Conservation (phyloP, 2,888 invertebrate genomes). For the Euzetes globulus region DNA sequence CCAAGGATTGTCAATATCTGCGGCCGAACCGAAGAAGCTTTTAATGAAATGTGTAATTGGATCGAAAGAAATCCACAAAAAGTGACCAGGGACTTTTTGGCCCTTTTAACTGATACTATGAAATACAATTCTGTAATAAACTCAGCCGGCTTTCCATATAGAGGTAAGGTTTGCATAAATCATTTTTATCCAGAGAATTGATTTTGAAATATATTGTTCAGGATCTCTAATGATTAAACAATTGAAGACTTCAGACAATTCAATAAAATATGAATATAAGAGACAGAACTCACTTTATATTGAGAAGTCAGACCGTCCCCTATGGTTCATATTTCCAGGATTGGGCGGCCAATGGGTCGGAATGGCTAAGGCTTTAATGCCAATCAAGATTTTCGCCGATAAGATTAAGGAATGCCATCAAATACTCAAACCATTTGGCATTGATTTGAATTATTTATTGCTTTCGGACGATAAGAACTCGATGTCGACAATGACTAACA, state of each 20-base stretch:
- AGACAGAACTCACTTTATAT: not conserved
- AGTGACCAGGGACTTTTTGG: constrained; percentile 60
- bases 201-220: not conserved
- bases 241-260: not conserved
- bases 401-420: not conserved
- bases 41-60: constrained; percentile 56
- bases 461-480: constrained; percentile 14
- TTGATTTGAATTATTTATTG: constrained; percentile 3
- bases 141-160: constrained; percentile 47
- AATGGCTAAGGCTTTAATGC: constrained; percentile 29
- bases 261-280: not conserved
- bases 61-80: constrained; percentile 49
- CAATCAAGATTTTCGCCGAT: constrained; percentile 23
- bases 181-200: not conserved
- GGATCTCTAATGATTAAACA: not conserved
- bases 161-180: constrained; percentile 50
- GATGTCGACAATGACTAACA: constrained; percentile 96
- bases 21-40: constrained; percentile 74
- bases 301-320: constrained; percentile 54
- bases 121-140: constrained; percentile 43
- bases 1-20: constrained; percentile 68
- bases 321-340: constrained; percentile 93
- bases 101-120: constrained; percentile 67
- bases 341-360: constrained; percentile 22
- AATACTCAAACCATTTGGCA: constrained; percentile 13